Conservation (phyloP, 1,140 invertebrate species). For the Elymnias hypermnestra region DNA sequence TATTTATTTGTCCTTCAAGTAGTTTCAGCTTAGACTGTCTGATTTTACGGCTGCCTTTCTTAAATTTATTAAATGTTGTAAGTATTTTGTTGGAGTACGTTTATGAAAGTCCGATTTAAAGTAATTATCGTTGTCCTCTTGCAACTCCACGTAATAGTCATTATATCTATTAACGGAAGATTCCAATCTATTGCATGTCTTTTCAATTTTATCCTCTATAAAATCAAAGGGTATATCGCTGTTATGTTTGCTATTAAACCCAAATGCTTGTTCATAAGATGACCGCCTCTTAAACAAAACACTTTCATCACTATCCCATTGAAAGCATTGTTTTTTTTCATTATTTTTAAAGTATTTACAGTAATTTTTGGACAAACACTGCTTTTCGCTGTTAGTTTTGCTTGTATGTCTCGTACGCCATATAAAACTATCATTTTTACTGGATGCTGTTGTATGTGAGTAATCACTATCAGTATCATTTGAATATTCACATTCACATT, state of each 20-base stretch:
- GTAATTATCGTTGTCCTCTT: slow-evolving; percentile 8
- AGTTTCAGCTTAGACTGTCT: not conserved
- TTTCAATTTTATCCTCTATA: slow-evolving; percentile 41
- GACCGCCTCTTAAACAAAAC: not conserved
- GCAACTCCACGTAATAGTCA: slow-evolving; percentile 31
- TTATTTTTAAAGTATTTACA: not conserved
- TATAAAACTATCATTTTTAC: slow-evolving; percentile 15
- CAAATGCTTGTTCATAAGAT: too few species aligned
- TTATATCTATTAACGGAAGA: slow-evolving; percentile 42
- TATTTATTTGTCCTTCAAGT: too few species aligned
- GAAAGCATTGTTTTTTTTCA: not conserved
- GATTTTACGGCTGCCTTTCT: slow-evolving; percentile 32
- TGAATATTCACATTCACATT: not conserved
- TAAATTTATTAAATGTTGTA: slow-evolving; percentile 55
- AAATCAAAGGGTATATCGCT: slow-evolving; percentile 25
- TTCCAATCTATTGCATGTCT: slow-evolving; percentile 47
- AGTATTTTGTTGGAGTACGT: slow-evolving; percentile 51
- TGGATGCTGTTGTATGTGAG: not conserved
- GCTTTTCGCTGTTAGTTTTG: slow-evolving; percentile 8
- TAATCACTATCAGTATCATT: not conserved
- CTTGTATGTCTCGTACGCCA: too few species aligned
- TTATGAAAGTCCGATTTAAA: slow-evolving; percentile 1
- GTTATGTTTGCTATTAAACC: too few species aligned
- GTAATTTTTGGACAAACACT: slow-evolving; percentile 5
- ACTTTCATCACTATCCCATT: not conserved